Evolutionary conservation across 1,140 invertebrate species (phyloP), one percentile per base, ranked within the genome.

Genomic region (Papilio xuthus): DNA sequence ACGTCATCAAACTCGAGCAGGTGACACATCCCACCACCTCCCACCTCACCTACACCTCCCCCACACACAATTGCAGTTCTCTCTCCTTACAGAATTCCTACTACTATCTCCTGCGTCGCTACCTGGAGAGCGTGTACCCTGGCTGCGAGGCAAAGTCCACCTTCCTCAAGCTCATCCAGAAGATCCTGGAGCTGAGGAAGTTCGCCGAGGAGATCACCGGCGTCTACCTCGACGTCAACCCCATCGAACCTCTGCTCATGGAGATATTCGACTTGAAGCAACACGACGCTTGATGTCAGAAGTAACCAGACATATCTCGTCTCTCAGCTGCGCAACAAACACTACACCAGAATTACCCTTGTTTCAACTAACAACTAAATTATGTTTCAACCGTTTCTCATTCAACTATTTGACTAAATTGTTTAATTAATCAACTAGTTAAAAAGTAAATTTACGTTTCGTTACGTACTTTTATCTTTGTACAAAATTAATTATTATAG

Each of bases 221-320:
- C 37, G 97, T 98, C 32, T 98, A 98, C 91, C 94, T 98, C 37
- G 97, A 98, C 90, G 97, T 98, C 1, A 98, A 99, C 94, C 98
- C 98, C 71, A 97, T 99, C 69, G 98, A 98, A 84, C 98, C 98
- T 6, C 93, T 99, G 37, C 94, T 99, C 26, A 97, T 98, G 85
- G 98, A 99, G 95, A 98, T 99, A 90, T 98, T 99, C 85, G 98
- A 99, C 93, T 95, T 98, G 74, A 98, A 98, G 78, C 90, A 94
- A 12, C 92, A 92, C 67, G 83, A 84, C 2, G 86, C 87, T 42
- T 86, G 85, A 83, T 56, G 60, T 13, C 71, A 42, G 47, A n/a
- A 73, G 0, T 23, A 28, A 23, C 4, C 32, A 28, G 8, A 77
- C 32, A 47, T 26, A 50, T 47, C 2, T 47, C 32, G 32, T 7